Percentiles rank a stretch among this genome's conserved stretches.
These are phyloP conservation scores for Prorops nasuta DNA, from an alignment of 1,140 invertebrate species.

Conservation along the genomic window DNA sequence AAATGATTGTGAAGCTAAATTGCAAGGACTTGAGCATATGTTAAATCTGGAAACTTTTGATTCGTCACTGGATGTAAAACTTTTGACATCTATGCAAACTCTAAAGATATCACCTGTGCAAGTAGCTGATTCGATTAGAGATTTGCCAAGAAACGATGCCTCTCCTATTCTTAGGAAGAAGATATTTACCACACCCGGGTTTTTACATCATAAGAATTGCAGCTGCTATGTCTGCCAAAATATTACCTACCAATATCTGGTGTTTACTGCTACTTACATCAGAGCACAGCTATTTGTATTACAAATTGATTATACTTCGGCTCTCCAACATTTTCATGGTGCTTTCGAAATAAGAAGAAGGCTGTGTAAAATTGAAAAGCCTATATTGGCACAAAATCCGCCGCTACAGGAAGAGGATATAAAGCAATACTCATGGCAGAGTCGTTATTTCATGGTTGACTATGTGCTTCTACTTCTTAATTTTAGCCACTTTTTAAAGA, in stretches of 20 bases:
- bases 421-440: slow-evolving; percentile 15
- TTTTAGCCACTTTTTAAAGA: slow-evolving; percentile 30
- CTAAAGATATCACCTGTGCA: slow-evolving; percentile 1
- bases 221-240: slow-evolving; percentile 43
- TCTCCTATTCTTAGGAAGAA: slow-evolving; percentile 38
- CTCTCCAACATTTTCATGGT: slow-evolving; percentile 41
- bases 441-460: slow-evolving; percentile 27
- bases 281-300: slow-evolving; percentile 43
- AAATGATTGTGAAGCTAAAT: slow-evolving; percentile 42
- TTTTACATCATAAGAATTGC: slow-evolving; percentile 36
- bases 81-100: not conserved
- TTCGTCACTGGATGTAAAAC: slow-evolving; percentile 16
- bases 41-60: slow-evolving; percentile 36
- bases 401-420: not conserved
- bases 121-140: slow-evolving; percentile 22
- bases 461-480: slow-evolving; percentile 35
- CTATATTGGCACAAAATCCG: slow-evolving; percentile 14
- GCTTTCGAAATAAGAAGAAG: slow-evolving; percentile 35
- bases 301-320: slow-evolving; percentile 23
- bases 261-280: slow-evolving; percentile 36
- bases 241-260: slow-evolving; percentile 36
- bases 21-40: slow-evolving; percentile 44
- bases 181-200: slow-evolving; percentile 34
- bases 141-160: slow-evolving; percentile 23
- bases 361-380: slow-evolving; percentile 23